These are phyloP conservation scores for Argyra leucocephala DNA, from an alignment of 2,888 invertebrate genomes.

Conservation along the genomic window DNA sequence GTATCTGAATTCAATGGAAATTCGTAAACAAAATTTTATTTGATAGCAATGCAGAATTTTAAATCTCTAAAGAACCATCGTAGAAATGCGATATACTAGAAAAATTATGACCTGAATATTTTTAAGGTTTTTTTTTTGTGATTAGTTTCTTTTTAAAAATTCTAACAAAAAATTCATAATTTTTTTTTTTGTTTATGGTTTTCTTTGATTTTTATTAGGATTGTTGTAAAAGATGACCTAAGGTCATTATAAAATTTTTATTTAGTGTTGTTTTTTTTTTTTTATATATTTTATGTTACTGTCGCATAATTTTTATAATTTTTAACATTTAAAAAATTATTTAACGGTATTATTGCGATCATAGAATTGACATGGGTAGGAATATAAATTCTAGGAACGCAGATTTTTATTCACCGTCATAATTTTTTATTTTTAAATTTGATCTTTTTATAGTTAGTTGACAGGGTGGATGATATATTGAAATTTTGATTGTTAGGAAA, in stretches of 20 bases:
- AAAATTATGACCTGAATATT: background rate
- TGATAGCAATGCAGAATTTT: too few species aligned
- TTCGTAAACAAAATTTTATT: too few species aligned
- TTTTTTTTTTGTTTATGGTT: too few species aligned
- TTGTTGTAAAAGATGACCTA: conserved; percentile 2
- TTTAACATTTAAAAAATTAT: background rate
- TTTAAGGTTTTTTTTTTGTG: too few species aligned
- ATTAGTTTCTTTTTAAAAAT: too few species aligned
- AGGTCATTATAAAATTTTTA: background rate
- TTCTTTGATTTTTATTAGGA: background rate
- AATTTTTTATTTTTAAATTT: too few species aligned
- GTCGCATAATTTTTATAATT: background rate
- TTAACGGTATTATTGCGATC: background rate
- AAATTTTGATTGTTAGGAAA: too few species aligned
- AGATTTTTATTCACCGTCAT: background rate
- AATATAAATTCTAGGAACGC: background rate
- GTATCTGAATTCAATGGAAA: too few species aligned
- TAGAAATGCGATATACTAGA: too few species aligned
- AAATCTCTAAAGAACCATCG: too few species aligned
- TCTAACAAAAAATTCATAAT: too few species aligned
- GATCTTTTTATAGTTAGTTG: too few species aligned
- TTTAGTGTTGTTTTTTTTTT: background rate
- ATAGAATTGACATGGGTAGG: background rate
- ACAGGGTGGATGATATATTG: background rate
- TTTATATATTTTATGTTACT: background rate